phyloP scores from a whole-genome alignment of 30 jellyfish, hydroid and myxozoan species.

The Aurelia sp. region DNA sequence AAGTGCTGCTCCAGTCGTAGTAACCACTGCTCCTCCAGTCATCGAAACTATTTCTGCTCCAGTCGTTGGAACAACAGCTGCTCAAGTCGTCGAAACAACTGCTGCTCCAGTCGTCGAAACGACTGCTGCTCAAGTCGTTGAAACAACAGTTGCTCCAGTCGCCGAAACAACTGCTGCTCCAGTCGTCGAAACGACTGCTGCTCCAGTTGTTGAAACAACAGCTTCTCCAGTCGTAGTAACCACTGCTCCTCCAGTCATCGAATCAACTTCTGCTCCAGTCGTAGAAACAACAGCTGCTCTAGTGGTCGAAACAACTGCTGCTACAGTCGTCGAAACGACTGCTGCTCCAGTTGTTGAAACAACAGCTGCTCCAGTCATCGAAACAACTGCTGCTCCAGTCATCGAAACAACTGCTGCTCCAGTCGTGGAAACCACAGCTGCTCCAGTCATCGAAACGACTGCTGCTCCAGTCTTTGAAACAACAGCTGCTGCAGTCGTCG shows the following conservation, averaged over 20 bases:
- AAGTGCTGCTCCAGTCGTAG: constrained; percentile 5
- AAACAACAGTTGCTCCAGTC: constrained; percentile 24
- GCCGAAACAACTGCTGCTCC: constrained; percentile 30
- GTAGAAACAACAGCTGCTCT: constrained; percentile 55
- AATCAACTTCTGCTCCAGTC: constrained; percentile 46
- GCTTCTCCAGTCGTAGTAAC: constrained; percentile 29
- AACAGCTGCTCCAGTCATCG: constrained; percentile 56
- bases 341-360: constrained; percentile 58
- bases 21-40: constrained; percentile 14
- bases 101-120: constrained; percentile 21
- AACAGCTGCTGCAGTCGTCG: constrained; percentile 34
- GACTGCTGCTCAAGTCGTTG: constrained; percentile 16
- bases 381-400: constrained; percentile 44
- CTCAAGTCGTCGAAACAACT: neutral
- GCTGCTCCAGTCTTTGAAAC: constrained; percentile 47
- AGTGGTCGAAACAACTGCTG: constrained; percentile 27
- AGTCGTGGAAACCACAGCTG: constrained; percentile 17
- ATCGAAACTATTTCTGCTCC: constrained; percentile 4
- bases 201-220: constrained; percentile 8
- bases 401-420: constrained; percentile 42
- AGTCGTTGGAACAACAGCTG: constrained; percentile 11
- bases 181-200: constrained; percentile 19
- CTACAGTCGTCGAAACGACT: constrained; percentile 21
- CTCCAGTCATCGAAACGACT: constrained; percentile 38
- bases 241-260: constrained; percentile 18